Conservation (phyloP, 2,888 invertebrate species). For the Rotaria macrura region DNA sequence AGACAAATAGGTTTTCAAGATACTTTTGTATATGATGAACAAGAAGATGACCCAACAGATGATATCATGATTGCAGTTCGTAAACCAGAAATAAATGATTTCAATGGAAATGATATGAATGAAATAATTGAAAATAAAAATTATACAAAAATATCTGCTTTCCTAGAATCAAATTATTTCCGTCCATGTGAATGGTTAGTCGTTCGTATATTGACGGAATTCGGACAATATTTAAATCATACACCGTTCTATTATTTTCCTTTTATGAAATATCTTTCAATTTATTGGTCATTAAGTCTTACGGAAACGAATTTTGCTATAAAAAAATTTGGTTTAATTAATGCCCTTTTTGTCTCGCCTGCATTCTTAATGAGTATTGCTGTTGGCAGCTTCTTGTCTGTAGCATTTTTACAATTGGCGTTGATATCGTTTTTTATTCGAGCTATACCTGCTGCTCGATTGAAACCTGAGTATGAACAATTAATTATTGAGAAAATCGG, state of each 20-base stretch:
- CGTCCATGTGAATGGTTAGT: constrained; percentile 7
- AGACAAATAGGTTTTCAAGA: constrained; percentile 11
- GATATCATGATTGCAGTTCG: not conserved
- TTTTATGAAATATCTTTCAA: not conserved
- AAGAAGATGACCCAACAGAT: constrained; percentile 19
- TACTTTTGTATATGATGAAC: constrained; percentile 17
- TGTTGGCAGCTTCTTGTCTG: not conserved
- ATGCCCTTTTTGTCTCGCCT: not conserved
- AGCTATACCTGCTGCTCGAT: not conserved
- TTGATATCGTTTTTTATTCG: not conserved
- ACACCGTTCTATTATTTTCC: constrained; percentile 4
- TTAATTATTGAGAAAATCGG: not conserved
- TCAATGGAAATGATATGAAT: not conserved
- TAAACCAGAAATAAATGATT: not conserved
- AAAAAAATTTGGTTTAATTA: not conserved
- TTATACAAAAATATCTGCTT: not conserved
- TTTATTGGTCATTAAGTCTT: not conserved
- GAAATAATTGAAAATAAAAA: not conserved
- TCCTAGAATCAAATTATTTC: not conserved
- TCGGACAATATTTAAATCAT: constrained; percentile 7
- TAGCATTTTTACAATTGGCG: not conserved
- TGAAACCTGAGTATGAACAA: not conserved
- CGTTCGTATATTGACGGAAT: not conserved
- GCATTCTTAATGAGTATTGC: not conserved
- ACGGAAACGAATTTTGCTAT: not conserved